Evolutionary conservation across 2,888 invertebrate genomes (phyloP).

Genomic region (Caenorhabditis parvicauda): DNA sequence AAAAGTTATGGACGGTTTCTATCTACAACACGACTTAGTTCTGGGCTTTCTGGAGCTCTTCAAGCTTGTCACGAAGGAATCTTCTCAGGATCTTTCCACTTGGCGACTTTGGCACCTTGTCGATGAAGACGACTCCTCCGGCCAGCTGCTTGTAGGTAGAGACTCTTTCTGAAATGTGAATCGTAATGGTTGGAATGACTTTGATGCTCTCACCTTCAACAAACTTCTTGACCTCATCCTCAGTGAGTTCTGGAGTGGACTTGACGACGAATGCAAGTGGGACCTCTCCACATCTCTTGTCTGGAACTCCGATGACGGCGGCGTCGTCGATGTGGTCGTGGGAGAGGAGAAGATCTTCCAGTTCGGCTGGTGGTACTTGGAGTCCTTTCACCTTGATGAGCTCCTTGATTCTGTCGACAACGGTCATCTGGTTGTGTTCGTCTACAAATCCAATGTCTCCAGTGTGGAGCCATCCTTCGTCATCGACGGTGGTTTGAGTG

Average conservation of each 20-base stretch:
- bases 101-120: constrained; percentile 74
- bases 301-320: constrained; percentile 73
- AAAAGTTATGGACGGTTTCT: too few relatives aligned
- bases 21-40: too few relatives aligned
- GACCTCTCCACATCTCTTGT: constrained; percentile 35
- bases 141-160: constrained; percentile 77
- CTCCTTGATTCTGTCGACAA: constrained; percentile 58
- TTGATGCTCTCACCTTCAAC: constrained; percentile 39
- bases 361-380: constrained; percentile 73
- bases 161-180: constrained; percentile 69
- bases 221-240: constrained; percentile 37
- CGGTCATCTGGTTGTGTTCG: constrained; percentile 35
- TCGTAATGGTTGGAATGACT: too few relatives aligned
- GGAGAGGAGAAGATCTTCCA: constrained; percentile 77
- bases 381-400: constrained; percentile 59
- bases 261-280: constrained; percentile 38
- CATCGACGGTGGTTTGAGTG: constrained; percentile 73
- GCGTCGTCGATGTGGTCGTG: constrained; percentile 76
- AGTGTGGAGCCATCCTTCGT: constrained; percentile 77
- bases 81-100: constrained; percentile 78
- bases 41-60: too few relatives aligned
- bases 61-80: too few relatives aligned
- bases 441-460: constrained; percentile 61
- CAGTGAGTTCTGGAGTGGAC: constrained; percentile 27
- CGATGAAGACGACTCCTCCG: constrained; percentile 71